Evolutionary conservation across 2,113 vertebrate genomes (phyloP).

Genomic region (Dasypus novemcinctus): DNA sequence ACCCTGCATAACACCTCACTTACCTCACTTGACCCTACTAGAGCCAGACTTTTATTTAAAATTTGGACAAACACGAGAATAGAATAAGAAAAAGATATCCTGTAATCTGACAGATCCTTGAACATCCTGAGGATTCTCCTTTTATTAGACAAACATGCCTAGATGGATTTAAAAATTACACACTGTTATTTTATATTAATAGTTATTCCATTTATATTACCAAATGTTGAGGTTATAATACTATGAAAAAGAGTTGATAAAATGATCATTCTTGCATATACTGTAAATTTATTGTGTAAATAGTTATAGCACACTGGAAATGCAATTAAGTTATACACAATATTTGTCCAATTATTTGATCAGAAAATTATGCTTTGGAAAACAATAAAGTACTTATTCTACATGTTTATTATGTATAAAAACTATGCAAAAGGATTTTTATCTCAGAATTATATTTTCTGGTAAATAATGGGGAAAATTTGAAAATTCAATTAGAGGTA

Average conservation of each 20-base stretch:
- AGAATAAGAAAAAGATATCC: neutral
- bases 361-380: neutral
- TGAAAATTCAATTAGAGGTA: neutral
- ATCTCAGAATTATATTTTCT: neutral
- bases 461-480: neutral
- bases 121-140: neutral
- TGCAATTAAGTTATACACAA: neutral
- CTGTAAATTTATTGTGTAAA: neutral
- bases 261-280: neutral
- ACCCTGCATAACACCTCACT: neutral
- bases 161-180: neutral
- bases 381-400: neutral
- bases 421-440: neutral
- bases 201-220: neutral
- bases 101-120: neutral
- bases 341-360: neutral
- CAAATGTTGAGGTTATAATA: neutral
- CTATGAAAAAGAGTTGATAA: neutral
- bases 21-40: neutral
- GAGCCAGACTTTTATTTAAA: neutral
- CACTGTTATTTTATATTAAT: neutral
- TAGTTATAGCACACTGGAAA: neutral
- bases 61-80: neutral
- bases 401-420: neutral
- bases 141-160: neutral